Conservation (phyloP, 2,888 invertebrate genomes). For the Calliphora vomitoria region DNA sequence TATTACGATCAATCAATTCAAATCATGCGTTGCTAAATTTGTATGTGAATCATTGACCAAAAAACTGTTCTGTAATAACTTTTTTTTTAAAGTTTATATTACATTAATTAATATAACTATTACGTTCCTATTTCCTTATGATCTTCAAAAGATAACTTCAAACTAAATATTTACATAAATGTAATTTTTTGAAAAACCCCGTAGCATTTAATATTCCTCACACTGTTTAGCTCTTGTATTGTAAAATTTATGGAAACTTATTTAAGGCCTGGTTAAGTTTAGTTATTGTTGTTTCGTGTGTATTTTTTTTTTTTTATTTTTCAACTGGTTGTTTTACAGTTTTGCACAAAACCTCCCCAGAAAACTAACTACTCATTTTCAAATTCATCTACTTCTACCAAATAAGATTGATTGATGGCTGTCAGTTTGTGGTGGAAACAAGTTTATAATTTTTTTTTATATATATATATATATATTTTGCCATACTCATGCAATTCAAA, state of each 20-base stretch:
- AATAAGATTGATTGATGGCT: conserved; percentile 72
- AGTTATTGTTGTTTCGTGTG: conserved; percentile 8
- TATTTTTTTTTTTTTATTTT: not conserved
- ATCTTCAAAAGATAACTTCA: no score
- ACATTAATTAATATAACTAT: no score
- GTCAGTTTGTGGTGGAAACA: conserved; percentile 73
- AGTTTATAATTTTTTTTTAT: conserved; percentile 49
- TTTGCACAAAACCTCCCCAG: conserved; percentile 6
- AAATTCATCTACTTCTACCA: conserved; percentile 52
- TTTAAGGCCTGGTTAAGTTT: conserved; percentile 47
- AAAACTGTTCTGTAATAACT: no score
- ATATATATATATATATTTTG: not conserved
- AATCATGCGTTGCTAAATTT: no score
- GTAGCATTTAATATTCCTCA: not conserved
- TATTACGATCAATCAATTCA: no score
- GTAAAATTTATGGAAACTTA: conserved; percentile 52
- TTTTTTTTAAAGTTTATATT: no score
- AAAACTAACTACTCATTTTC: conserved; percentile 58
- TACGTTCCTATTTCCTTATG: no score
- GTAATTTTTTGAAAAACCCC: not conserved
- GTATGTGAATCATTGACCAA: no score
- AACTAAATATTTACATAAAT: no score
- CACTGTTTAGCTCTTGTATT: not conserved
- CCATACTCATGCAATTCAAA: conserved; percentile 32
- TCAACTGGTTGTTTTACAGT: not conserved